A percentile compares a stretch with the other conserved stretches of the same genome.
Conservation (phyloP, 64 coral and sea anemone species). For the Exaiptasia diaphana region DNA sequence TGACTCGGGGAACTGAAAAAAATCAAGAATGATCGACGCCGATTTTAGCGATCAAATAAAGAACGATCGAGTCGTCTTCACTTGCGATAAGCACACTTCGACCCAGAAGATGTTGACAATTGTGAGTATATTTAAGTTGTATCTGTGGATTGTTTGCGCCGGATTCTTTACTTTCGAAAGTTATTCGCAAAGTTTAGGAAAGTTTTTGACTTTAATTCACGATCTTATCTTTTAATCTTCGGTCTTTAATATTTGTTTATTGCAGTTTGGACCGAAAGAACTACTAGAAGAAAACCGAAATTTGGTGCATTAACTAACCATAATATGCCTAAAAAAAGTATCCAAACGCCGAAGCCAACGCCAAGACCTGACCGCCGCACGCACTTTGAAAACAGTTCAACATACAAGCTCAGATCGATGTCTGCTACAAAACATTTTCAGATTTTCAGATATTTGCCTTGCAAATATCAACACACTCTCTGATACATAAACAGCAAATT, state of each 20-base stretch:
- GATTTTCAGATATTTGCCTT: no score
- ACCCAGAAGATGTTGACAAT: background rate
- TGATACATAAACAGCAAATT: no score
- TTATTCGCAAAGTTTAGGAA: no score
- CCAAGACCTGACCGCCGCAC: background rate
- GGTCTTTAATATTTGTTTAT: background rate
- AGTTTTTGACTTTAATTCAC: background rate
- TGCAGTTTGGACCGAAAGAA: conserved; percentile 1
- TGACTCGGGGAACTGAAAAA: background rate
- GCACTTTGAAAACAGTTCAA: background rate
- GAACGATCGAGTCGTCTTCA: background rate
- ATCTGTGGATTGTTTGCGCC: background rate
- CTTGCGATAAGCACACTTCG: background rate
- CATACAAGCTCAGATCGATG: background rate
- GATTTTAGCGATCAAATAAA: background rate
- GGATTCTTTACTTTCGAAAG: no score
- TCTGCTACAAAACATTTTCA: background rate
- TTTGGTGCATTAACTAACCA: background rate
- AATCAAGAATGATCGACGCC: background rate
- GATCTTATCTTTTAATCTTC: background rate
- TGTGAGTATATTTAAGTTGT: no score
- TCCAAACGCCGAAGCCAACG: background rate
- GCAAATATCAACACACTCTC: no score
- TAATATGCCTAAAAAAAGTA: conserved; percentile 27
- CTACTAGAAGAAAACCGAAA: conserved; percentile 7